These are phyloP conservation scores for Dolichoris vasculosae DNA, from an alignment of 1,140 invertebrate species.

Conservation along the genomic window DNA sequence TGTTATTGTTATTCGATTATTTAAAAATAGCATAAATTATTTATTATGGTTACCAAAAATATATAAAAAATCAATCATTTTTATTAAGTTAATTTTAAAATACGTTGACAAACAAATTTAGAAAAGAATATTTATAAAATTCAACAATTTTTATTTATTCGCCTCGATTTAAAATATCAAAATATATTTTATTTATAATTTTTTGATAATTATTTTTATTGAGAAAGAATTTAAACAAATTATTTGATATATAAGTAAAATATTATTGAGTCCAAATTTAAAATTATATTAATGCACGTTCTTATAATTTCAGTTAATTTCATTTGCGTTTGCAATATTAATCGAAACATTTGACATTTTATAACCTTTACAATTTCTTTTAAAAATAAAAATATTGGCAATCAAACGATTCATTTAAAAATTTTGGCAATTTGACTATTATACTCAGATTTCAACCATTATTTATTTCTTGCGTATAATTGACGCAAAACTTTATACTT, in stretches of 20 bases:
- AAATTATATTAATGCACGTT: neutral
- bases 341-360: neutral
- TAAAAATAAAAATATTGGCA: conserved; percentile 13
- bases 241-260: neutral
- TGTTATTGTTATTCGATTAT: too few relatives aligned
- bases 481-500: too few relatives aligned
- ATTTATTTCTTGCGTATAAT: neutral
- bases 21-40: too few relatives aligned
- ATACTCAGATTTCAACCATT: neutral
- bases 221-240: neutral
- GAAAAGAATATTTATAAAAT: too few relatives aligned
- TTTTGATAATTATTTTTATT: neutral
- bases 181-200: too few relatives aligned
- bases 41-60: too few relatives aligned
- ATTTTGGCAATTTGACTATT: neutral
- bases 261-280: too few relatives aligned
- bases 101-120: too few relatives aligned
- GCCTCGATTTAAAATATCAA: neutral
- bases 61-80: too few relatives aligned
- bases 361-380: neutral
- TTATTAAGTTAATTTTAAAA: too few relatives aligned
- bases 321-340: neutral
- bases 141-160: too few relatives aligned
- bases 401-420: neutral
- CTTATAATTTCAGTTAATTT: neutral